Evolutionary conservation across 2,888 invertebrate species (phyloP).

Genomic region (Caenorhabditis sp.): DNA sequence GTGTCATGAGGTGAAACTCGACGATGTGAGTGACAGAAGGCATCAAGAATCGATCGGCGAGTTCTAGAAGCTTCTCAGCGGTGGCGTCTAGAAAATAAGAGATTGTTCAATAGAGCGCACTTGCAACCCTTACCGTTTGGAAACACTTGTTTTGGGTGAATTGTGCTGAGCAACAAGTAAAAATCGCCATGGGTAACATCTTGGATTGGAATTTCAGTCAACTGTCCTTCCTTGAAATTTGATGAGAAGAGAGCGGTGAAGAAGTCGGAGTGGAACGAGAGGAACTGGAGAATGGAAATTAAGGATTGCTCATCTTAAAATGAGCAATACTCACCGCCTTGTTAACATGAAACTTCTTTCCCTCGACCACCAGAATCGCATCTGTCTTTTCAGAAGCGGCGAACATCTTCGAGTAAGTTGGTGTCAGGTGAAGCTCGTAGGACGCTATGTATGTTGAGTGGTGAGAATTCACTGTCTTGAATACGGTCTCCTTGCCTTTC

Average conservation of each 20-base stretch:
- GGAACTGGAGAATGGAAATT: not conserved
- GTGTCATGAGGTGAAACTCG: not conserved
- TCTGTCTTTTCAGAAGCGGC: not conserved
- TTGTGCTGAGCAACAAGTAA: not conserved
- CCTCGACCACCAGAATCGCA: conserved; percentile 1
- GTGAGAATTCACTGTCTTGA: too few species aligned
- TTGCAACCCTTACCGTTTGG: not conserved
- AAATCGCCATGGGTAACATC: not conserved
- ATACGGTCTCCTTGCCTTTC: too few species aligned
- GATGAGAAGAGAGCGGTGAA: conserved; percentile 6
- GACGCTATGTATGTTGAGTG: too few species aligned
- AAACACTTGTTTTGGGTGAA: not conserved
- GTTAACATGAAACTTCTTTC: not conserved
- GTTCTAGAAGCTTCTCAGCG: conserved; percentile 1
- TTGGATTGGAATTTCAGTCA: not conserved
- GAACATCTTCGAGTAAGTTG: not conserved
- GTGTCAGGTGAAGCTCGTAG: not conserved
- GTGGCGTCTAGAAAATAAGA: not conserved
- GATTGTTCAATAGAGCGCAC: not conserved
- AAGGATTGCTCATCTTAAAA: not conserved
- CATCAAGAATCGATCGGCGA: not conserved
- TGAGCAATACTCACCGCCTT: conserved; percentile 1
- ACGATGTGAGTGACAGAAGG: not conserved
- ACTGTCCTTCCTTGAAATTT: not conserved
- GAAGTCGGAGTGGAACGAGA: conserved; percentile 25